A percentile compares a stretch with the other conserved stretches of the same genome.
phyloP scores from a whole-genome alignment of 2,797 vertebrate genomes.

The Cryptoprocta ferox region DNA sequence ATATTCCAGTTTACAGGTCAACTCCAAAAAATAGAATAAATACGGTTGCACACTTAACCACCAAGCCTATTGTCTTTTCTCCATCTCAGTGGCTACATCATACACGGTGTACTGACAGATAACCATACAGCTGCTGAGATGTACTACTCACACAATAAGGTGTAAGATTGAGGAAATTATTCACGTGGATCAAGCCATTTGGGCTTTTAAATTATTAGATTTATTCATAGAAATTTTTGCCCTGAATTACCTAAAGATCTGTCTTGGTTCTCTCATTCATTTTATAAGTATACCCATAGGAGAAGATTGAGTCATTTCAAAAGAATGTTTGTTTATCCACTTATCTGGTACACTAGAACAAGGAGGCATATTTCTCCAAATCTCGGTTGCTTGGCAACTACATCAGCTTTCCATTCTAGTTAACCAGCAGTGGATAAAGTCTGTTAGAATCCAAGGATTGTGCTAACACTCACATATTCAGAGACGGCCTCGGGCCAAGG shows the following conservation, averaged over 20 bases:
- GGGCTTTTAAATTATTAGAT: background rate
- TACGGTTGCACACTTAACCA: background rate
- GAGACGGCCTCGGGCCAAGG: background rate
- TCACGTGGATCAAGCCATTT: background rate
- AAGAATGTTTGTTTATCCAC: conserved; percentile 68
- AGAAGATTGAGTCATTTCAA: conserved; percentile 39
- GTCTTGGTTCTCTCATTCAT: conserved; percentile 46
- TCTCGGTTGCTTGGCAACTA: conserved; percentile 74
- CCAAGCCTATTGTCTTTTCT: background rate
- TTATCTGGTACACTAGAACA: conserved; percentile 59
- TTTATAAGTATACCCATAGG: conserved; percentile 9
- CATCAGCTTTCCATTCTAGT: conserved; percentile 58
- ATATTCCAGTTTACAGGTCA: conserved; percentile 13
- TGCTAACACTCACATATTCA: background rate
- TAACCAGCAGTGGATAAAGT: conserved; percentile 53
- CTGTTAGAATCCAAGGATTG: background rate
- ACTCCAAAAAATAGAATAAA: conserved; percentile 29
- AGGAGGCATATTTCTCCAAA: conserved; percentile 61
- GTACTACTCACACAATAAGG: background rate
- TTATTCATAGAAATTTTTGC: conserved; percentile 7
- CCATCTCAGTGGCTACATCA: background rate
- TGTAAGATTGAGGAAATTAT: background rate
- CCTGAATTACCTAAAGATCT: conserved; percentile 37
- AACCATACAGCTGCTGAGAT: background rate
- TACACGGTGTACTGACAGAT: background rate